phyloP scores from a whole-genome alignment of 2,797 vertebrate species.

The Lacerta viridis region DNA sequence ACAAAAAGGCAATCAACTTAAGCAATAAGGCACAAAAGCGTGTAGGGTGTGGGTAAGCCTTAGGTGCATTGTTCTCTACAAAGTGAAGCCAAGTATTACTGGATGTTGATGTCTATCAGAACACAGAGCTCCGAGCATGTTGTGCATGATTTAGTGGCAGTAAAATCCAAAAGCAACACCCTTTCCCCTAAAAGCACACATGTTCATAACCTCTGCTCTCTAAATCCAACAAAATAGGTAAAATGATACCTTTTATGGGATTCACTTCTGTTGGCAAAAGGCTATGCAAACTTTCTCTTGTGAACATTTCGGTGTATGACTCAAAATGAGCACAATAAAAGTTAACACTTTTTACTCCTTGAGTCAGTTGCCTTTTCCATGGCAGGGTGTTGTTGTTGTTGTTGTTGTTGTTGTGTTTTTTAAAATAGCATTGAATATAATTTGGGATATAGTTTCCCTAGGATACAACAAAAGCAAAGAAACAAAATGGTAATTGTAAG shows the following conservation, averaged over 20 bases:
- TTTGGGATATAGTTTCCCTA: background rate
- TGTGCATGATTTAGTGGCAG: slow-evolving; percentile 20
- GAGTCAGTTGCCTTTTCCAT: background rate
- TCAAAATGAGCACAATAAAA: background rate
- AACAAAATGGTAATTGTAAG: background rate
- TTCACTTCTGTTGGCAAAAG: background rate
- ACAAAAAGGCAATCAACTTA: background rate
- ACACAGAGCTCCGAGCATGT: slow-evolving; percentile 8
- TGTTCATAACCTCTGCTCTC: slow-evolving; percentile 9
- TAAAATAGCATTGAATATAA: background rate
- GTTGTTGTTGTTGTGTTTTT: background rate
- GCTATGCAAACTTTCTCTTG: background rate
- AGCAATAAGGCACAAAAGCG: background rate
- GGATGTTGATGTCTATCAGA: slow-evolving; percentile 27
- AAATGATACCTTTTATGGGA: slow-evolving; percentile 14
- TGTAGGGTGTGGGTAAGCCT: slow-evolving; percentile 39
- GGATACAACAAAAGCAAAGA: background rate
- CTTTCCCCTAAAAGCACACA: slow-evolving; percentile 34
- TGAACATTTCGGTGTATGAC: background rate
- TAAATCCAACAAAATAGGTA: slow-evolving; percentile 6
- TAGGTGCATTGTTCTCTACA: slow-evolving; percentile 35
- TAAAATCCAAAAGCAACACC: slow-evolving; percentile 9
- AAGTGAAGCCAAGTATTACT: slow-evolving; percentile 36
- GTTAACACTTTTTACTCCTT: background rate
- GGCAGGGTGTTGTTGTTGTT: background rate